Conservation (phyloP, 64 coral and sea anemone genomes). For the Stichodactyla helianthus region DNA sequence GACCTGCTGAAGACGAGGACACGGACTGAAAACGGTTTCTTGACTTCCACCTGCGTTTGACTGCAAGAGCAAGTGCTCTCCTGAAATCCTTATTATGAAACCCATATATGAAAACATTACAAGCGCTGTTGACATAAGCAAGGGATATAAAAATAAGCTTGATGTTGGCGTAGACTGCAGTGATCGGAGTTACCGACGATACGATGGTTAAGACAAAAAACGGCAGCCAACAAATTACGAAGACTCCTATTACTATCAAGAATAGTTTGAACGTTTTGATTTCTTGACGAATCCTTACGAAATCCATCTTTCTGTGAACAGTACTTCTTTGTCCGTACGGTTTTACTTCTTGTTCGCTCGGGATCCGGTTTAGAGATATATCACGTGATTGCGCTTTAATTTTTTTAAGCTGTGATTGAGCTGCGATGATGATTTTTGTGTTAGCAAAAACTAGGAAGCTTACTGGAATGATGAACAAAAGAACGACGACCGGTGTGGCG, state of each 20-base stretch:
- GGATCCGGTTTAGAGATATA: neutral
- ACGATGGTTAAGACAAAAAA: neutral
- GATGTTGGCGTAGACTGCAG: neutral
- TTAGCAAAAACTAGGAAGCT: slow-evolving; percentile 7
- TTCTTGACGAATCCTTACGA: neutral
- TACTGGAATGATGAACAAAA: neutral
- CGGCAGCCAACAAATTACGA: slow-evolving; percentile 9
- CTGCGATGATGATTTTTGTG: neutral
- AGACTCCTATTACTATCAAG: slow-evolving; percentile 15
- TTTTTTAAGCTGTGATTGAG: slow-evolving; percentile 3
- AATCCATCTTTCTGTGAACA: neutral
- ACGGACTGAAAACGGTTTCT: neutral
- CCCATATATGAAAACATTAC: slow-evolving; percentile 24
- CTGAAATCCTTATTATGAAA: slow-evolving; percentile 13
- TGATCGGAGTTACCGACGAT: neutral
- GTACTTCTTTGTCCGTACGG: neutral
- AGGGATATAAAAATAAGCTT: neutral
- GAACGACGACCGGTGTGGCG: neutral
- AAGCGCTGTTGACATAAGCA: slow-evolving; percentile 12
- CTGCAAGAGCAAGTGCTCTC: neutral
- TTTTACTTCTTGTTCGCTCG: neutral
- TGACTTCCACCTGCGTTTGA: neutral
- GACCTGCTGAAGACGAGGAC: neutral
- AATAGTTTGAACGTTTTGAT: slow-evolving; percentile 11
- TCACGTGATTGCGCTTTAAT: neutral